Conservation (phyloP, 30 jellyfish, hydroid and myxozoan species). For the Morbakka virulenta region DNA sequence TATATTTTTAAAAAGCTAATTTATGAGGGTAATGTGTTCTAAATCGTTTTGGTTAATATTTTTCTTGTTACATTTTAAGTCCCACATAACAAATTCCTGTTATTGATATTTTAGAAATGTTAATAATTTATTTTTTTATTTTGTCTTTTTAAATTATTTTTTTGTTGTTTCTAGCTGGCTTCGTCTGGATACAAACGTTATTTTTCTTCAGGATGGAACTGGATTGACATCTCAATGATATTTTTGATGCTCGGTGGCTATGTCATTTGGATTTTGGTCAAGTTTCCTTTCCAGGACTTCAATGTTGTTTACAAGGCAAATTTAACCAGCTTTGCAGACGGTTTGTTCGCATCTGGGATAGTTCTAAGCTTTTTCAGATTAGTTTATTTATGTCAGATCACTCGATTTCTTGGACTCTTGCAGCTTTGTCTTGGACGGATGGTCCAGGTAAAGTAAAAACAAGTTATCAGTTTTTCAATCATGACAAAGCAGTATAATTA, state of each 20-base stretch:
- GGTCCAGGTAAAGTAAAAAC: slow-evolving; percentile 88
- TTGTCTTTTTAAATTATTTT: no score
- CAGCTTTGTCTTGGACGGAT: slow-evolving; percentile 92
- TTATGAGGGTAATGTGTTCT: no score
- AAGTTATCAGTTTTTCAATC: no score
- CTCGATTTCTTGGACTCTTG: slow-evolving; percentile 81
- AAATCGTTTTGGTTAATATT: no score
- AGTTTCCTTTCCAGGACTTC: slow-evolving; percentile 25
- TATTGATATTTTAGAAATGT: no score
- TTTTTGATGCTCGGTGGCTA: slow-evolving; percentile 56
- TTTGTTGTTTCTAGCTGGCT: slow-evolving; percentile 35
- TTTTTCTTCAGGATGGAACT: slow-evolving; percentile 80
- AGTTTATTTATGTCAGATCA: slow-evolving; percentile 85
- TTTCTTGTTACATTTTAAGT: no score
- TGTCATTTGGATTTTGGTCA: slow-evolving; percentile 53
- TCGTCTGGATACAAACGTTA: slow-evolving; percentile 54
- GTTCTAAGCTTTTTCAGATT: slow-evolving; percentile 83
- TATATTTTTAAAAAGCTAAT: no score
- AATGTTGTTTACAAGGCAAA: not conserved
- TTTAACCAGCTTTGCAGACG: slow-evolving; percentile 58
- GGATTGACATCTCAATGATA: slow-evolving; percentile 85
- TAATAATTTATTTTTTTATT: no score
- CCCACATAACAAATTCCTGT: no score
- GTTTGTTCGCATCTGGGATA: slow-evolving; percentile 77
- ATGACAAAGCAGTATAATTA: no score